phyloP scores from a whole-genome alignment of 1,140 invertebrate species.

The Caenorhabditis briggsae region DNA sequence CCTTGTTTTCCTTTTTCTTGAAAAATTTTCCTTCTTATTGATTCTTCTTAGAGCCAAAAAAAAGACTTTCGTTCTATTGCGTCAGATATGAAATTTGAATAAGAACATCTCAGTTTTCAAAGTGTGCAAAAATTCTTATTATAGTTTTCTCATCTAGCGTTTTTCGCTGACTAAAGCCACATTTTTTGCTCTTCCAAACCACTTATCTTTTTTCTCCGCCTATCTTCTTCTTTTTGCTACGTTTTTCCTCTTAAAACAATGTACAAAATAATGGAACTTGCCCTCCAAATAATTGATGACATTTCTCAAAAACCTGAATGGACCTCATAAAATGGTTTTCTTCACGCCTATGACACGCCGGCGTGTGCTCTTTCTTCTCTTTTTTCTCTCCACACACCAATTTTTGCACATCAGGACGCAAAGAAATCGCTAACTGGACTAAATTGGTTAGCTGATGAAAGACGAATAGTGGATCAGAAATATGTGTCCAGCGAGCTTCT shows the following conservation, averaged over 20 bases:
- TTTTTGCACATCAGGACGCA: conserved; percentile 14
- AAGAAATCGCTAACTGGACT: conserved; percentile 17
- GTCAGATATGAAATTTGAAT: conserved; percentile 23
- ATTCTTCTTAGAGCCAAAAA: not conserved
- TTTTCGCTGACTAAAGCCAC: not conserved
- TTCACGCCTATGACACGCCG: conserved; percentile 43
- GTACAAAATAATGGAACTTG: conserved; percentile 51
- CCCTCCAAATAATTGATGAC: conserved; percentile 36
- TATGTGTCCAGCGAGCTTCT: conserved; percentile 28
- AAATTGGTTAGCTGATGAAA: conserved; percentile 46
- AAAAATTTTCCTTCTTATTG: not conserved
- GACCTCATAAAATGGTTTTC: conserved; percentile 52
- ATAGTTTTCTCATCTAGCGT: not conserved
- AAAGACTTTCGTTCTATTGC: not conserved
- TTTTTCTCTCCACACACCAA: conserved; percentile 8
- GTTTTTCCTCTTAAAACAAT: conserved; percentile 29
- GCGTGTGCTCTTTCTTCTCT: conserved; percentile 25
- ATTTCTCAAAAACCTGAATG: conserved; percentile 51
- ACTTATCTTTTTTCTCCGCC: not conserved
- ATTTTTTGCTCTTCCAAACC: not conserved
- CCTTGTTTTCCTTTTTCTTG: not conserved
- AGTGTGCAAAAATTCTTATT: too few relatives aligned
- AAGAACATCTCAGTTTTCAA: not conserved
- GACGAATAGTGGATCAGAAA: not conserved
- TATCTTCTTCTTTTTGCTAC: too few relatives aligned